Base-by-base conservation (phyloP, 2,113 vertebrate species). In the Syngnathus scovelli region DNA sequence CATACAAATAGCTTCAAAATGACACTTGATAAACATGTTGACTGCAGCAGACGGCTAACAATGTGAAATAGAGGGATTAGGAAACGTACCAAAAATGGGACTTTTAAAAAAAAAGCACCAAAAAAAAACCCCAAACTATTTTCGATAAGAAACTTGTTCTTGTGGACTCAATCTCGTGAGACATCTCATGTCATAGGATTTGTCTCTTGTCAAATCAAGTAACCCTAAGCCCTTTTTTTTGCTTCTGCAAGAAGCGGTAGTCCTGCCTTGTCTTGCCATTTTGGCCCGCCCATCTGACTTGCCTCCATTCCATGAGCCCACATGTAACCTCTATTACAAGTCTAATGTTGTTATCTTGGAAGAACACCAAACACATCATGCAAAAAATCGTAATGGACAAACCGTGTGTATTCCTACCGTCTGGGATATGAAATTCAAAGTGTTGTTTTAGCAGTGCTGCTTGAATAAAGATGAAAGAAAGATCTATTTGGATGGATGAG, bases 21-120 rank as follows among this genome's bases (percentile, higher is more conserved):
- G 83, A 80, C 48, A 69, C 76, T 72, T 86, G 84, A 89, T 87
- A 88, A 88, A 80, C 78, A 67, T 74, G 80, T 83, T 48, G 69
- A 62, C 67, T 69, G 75, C 70, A 72, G 62, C 67, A 69, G 66
- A 71, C 67, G 64, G 77, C 64, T 80, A 74, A 76, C 64, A 65
- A 61, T 19, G 58, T 23, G 67, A 65, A 49, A 78, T 59, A 75
- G 77, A 21, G 58, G 78, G 86, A 86, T 87, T 83, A 80, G 44
- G 55, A 63, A 44, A 64, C 63, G 61, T n/a, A 67, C 33, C 65
- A 70, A 72, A n/a, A n/a, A n/a, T n/a, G n/a, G n/a, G n/a, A n/a
- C n/a, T n/a, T n/a, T n/a, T n/a, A n/a, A n/a, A n/a, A n/a, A n/a
- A n/a, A n/a, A n/a, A n/a, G n/a, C n/a, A n/a, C n/a, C n/a, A n/a